Evolutionary conservation across 2,888 invertebrate species (phyloP), one percentile per base, ranked within the genome.

Genomic region (Spodoptera littoralis): DNA sequence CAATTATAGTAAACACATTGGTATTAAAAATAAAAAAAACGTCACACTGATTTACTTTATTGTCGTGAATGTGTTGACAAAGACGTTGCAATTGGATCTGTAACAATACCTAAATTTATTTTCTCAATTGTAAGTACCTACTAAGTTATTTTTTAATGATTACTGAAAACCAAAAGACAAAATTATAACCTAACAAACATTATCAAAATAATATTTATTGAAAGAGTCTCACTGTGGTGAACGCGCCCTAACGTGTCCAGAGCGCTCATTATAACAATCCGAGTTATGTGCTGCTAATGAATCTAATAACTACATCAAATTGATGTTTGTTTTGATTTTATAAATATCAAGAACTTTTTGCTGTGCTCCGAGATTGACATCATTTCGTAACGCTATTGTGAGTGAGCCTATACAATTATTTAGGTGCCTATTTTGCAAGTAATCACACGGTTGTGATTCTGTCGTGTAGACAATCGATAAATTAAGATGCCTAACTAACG

Each of bases 261-360:
- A 64, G 60, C 72, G 65, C 65, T 79, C 79, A 75, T 78, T 79
- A 68, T 59, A 72, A 66, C 77, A 68, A 79, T 77, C 66, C 72
- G 63, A 59, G 65, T 61, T 62, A 61, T 71, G 54, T 51, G 55
- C 65, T 70, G 67, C 45, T 77, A 79, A 78, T 77, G 75, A 78
- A 52, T 62, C 75, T 75, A 78, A 73, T 78, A 63, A 60, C 27
- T 49, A 60, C 50, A 36, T 75, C 56, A 53, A 58, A 69, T 43
- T 64, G 64, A 59, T 57, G 52, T 79, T 77, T 79, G 68, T 75
- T 77, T 73, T 72, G 49, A 68, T 72, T 70, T 57, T 57, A 63
- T 64, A 24, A 30, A 50, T 62, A 60, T 53, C 54, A 51, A 73
- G 60, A 56, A 47, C 74, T 57, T 53, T 57, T 50, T 61, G 36